Evolutionary conservation across 2,113 vertebrate species (phyloP), one percentile per base, ranked within the genome.

Genomic region (Oncorhynchus keta): DNA sequence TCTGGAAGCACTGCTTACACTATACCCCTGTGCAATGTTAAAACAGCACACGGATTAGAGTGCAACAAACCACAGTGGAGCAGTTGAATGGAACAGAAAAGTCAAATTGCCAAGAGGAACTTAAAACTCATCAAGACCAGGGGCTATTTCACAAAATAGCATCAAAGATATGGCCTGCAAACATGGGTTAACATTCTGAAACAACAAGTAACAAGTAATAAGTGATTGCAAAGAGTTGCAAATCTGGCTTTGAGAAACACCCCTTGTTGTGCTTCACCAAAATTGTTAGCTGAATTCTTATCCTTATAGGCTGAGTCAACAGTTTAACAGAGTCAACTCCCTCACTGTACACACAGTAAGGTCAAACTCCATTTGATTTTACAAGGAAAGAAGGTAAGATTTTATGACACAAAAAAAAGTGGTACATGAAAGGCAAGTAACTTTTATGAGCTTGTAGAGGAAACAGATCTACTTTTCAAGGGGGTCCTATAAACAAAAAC

Each of bases 1-100:
- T 77, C 24, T 13, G 35, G 83, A 92, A 94, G 82, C 96, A 97
- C 1, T 78, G 69, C 0, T n/a, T 73, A 84, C 96, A 97, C 80
- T 93, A 95, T 35, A 91, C 18, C 13, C 93, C 95, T 96, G 78
- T 0, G 14, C 51, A 35, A 49, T 18, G n/a, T 14, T 5, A 39
- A 67, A 55, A 45, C 26, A 28, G 18, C 51, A 55, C 1, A 16
- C 5, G 20, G 24, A 8, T 30, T 24, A 72, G 32, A 16, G 28
- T 39, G 12, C 7, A 12, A 57, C 26, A 26, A 7, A 39, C 9
- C 39, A 45, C 39, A 45, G 39, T 45, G 20, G 20, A 48, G 16
- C 8, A 48, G 62, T 6, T 30, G 59, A 35, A 66, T 26, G 66
- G 30, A 39, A n/a, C 24, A 26, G 8, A 49, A 48, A 68, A 68